phyloP scores from a whole-genome alignment of 2,888 invertebrate species.

The Oscheius sp. region DNA sequence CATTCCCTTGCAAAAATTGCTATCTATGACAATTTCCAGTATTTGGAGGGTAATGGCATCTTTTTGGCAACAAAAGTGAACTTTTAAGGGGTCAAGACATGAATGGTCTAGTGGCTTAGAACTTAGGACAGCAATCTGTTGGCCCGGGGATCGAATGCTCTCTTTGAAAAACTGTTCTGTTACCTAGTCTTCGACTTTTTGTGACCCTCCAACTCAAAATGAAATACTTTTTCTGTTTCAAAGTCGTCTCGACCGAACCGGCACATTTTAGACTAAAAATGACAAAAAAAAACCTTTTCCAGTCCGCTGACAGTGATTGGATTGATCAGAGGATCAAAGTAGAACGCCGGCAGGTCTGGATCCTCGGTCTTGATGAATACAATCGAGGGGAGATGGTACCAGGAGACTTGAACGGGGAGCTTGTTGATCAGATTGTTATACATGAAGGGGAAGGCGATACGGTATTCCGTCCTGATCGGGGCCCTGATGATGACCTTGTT shows the following conservation, averaged over 20 bases:
- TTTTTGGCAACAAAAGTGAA: too few relatives aligned
- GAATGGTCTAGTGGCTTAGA: too few relatives aligned
- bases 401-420: slow-evolving; percentile 96
- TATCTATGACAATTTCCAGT: background rate
- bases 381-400: slow-evolving; percentile 99
- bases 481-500: slow-evolving; percentile 99
- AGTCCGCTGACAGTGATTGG: slow-evolving; percentile 95
- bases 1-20: background rate
- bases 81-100: too few relatives aligned
- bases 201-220: too few relatives aligned
- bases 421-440: slow-evolving; percentile 86
- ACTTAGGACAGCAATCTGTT: too few relatives aligned
- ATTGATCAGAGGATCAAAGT: slow-evolving; percentile 99
- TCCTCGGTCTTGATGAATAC: slow-evolving; percentile 99
- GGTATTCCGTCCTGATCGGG: slow-evolving; percentile 96
- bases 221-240: too few relatives aligned
- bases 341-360: slow-evolving; percentile 98
- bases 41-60: too few relatives aligned
- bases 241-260: too few relatives aligned
- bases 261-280: too few relatives aligned
- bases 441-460: slow-evolving; percentile 98
- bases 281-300: slow-evolving; percentile 63
- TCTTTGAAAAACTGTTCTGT: too few relatives aligned
- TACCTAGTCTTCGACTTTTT: too few relatives aligned
- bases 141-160: too few relatives aligned